Percentiles rank a stretch among this genome's conserved stretches.
phyloP scores from a whole-genome alignment of 2,797 vertebrate genomes.

The Lepilemur septentrionalis region DNA sequence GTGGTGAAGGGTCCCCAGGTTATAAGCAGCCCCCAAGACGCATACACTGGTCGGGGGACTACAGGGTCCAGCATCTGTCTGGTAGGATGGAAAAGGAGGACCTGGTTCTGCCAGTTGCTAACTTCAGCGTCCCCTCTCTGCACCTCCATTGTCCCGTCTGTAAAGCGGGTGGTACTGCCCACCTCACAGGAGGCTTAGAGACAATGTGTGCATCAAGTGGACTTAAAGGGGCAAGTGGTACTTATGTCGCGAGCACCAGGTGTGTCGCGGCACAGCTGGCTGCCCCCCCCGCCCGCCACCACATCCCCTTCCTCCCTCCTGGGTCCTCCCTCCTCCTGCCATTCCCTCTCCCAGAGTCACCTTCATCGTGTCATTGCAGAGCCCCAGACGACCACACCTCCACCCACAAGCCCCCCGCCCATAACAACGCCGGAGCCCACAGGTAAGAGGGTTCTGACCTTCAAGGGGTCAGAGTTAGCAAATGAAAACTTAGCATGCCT shows the following conservation, averaged over 20 bases:
- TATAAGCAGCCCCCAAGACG: neutral
- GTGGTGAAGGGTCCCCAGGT: neutral
- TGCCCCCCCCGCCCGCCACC: neutral
- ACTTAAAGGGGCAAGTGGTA: neutral
- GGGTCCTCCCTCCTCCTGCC: neutral
- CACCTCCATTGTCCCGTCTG: neutral
- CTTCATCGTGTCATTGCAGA: slow-evolving; percentile 75
- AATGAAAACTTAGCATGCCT: neutral
- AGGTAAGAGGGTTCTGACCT: slow-evolving; percentile 60
- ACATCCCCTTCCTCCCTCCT: fast-evolving
- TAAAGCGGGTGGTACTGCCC: neutral
- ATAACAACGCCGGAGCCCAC: slow-evolving; percentile 58
- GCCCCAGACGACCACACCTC: neutral
- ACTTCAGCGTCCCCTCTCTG: neutral
- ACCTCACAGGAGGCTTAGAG: neutral
- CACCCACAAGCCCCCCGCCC: fast-evolving
- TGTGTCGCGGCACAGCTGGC: fast-evolving
- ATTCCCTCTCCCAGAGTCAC: neutral
- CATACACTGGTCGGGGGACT: no score
- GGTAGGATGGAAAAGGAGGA: neutral
- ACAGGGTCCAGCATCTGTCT: neutral
- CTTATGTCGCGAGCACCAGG: neutral
- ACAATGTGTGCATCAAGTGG: neutral
- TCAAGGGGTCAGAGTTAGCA: no score
- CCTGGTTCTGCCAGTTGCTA: neutral